A percentile compares a stretch with the other conserved stretches of the same genome.
phyloP scores from a whole-genome alignment of 2,113 vertebrate genomes.

The Ellobius talpinus region DNA sequence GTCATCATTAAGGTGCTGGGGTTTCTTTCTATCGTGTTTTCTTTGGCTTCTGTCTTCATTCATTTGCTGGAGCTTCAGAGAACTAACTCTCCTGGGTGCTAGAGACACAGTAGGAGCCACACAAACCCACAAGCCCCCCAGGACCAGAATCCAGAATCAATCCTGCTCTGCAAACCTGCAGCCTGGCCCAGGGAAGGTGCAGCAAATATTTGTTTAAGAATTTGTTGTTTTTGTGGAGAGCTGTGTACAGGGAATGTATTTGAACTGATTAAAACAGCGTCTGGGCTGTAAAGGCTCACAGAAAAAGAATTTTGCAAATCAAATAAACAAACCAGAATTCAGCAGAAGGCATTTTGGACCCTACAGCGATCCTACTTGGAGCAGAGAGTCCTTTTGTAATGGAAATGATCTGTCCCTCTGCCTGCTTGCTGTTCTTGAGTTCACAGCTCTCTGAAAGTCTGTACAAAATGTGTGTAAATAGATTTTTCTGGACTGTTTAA shows the following conservation, averaged over 20 bases:
- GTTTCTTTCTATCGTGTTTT: not conserved
- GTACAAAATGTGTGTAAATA: not conserved
- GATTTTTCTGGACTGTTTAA: not conserved
- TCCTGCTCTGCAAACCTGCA: not conserved
- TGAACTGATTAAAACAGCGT: conserved; percentile 64
- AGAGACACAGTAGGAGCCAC: not conserved
- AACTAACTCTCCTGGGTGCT: conserved; percentile 59
- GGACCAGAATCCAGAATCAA: not conserved
- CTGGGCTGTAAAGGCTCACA: conserved; percentile 50
- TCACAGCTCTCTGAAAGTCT: conserved; percentile 5
- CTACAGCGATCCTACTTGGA: conserved; percentile 41
- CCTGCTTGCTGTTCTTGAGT: conserved; percentile 27
- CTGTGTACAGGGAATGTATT: conserved; percentile 46
- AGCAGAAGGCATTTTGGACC: conserved; percentile 44
- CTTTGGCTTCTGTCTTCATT: not conserved
- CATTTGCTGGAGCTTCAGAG: not conserved
- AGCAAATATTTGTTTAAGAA: conserved; percentile 18
- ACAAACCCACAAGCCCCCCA: not conserved
- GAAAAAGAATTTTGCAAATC: conserved; percentile 66
- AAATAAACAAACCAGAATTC: conserved; percentile 56
- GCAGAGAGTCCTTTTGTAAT: conserved; percentile 74
- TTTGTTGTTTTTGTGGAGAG: conserved; percentile 22
- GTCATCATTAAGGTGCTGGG: not conserved
- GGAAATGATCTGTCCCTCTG: conserved; percentile 51
- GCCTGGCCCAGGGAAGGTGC: not conserved